These are phyloP conservation scores for Echinometra lucunter DNA, from an alignment of 53 echinoderm and acorn worm species.

Conservation along the genomic window DNA sequence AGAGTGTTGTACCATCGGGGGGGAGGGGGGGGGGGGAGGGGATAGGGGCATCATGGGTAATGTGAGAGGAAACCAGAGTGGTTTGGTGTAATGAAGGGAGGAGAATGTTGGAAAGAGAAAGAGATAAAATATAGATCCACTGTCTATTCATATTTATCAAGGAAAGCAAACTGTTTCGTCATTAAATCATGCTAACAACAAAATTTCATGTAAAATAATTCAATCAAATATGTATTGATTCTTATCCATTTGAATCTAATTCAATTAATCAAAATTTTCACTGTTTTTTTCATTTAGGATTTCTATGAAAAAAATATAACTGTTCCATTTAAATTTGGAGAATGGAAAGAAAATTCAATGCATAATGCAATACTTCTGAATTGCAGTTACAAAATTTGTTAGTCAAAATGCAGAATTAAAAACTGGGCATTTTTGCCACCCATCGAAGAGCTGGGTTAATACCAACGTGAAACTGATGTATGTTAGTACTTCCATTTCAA, in stretches of 20 bases:
- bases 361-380: not conserved
- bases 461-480: slow-evolving; percentile 17
- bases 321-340: not conserved
- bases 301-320: not conserved
- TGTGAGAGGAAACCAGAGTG: not conserved
- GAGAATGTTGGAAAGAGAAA: not conserved
- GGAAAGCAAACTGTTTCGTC: not conserved
- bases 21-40: not conserved
- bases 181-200: too few species aligned
- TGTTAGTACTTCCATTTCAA: not conserved
- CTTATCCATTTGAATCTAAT: not conserved
- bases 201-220: too few species aligned
- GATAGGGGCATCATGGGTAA: too few species aligned
- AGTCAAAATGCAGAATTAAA: not conserved
- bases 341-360: not conserved
- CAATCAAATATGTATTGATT: too few species aligned
- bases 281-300: not conserved
- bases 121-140: slow-evolving; percentile 3
- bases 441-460: not conserved
- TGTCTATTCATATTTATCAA: not conserved
- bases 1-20: not conserved
- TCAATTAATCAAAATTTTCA: not conserved
- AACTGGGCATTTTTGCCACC: not conserved
- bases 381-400: not conserved
- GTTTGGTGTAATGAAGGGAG: not conserved